These are phyloP conservation scores for Odontomyia ornata DNA, from an alignment of 2,888 invertebrate genomes.

Conservation along the genomic window DNA sequence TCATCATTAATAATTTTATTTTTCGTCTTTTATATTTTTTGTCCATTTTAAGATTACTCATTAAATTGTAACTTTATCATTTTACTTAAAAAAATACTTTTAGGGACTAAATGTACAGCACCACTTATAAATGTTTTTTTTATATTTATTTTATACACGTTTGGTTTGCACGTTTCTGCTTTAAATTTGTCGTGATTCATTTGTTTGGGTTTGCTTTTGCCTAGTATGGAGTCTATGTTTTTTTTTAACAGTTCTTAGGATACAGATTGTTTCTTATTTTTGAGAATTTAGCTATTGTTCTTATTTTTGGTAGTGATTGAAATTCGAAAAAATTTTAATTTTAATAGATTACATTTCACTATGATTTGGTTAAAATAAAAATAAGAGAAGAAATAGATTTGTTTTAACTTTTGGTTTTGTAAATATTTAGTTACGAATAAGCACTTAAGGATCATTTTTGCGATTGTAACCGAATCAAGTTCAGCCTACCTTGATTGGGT, in stretches of 20 bases:
- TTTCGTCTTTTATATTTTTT: slow-evolving; percentile 16
- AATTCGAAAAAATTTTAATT: slow-evolving; percentile 15
- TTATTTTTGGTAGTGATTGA: not conserved
- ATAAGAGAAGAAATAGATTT: not conserved
- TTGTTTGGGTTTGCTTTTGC: not conserved
- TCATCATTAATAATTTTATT: slow-evolving; percentile 12
- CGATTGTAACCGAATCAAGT: not conserved
- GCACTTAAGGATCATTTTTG: slow-evolving; percentile 27
- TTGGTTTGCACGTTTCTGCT: slow-evolving; percentile 31
- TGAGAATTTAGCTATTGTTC: not conserved
- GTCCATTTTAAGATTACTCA: slow-evolving; percentile 32
- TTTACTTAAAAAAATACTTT: slow-evolving; percentile 47
- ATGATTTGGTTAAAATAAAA: not conserved
- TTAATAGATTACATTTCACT: slow-evolving; percentile 9
- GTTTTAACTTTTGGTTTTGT: not conserved
- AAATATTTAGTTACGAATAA: slow-evolving; percentile 3
- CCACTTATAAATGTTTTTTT: slow-evolving; percentile 46
- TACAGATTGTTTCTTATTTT: slow-evolving; percentile 19
- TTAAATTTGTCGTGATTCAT: not conserved
- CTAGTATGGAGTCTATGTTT: not conserved
- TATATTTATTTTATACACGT: slow-evolving; percentile 13
- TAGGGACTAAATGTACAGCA: slow-evolving; percentile 50
- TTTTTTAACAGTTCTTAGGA: slow-evolving; percentile 20
- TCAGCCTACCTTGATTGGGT: slow-evolving; percentile 11
- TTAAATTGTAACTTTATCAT: no score